phyloP scores from a whole-genome alignment of 1,140 invertebrate genomes.

The Cydia pomonella region DNA sequence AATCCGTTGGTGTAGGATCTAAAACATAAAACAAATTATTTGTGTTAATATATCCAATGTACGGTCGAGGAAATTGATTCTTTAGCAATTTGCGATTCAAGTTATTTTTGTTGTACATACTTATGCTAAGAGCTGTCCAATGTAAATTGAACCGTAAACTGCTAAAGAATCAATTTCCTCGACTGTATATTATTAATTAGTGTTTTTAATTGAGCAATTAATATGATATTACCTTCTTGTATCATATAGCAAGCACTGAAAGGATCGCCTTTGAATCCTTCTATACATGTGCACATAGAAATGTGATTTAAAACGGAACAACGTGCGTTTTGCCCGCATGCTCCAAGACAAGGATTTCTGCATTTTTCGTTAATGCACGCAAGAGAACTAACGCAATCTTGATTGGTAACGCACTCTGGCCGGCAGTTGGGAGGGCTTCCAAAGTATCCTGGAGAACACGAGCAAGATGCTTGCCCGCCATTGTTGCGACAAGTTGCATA shows the following conservation, averaged over 20 bases:
- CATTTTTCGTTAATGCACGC: constrained; percentile 85
- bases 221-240: constrained; percentile 74
- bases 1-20: constrained; percentile 72
- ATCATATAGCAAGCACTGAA: constrained; percentile 81
- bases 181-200: background rate
- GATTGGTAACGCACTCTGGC: constrained; percentile 85
- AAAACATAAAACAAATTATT: constrained; percentile 60
- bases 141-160: too few relatives aligned
- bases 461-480: constrained; percentile 82
- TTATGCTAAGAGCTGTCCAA: too few relatives aligned
- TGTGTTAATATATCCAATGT: background rate
- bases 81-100: too few relatives aligned
- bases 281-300: constrained; percentile 84
- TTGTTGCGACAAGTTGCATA: constrained; percentile 84
- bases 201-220: background rate
- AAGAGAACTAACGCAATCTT: constrained; percentile 83
- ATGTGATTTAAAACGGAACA: constrained; percentile 84
- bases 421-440: constrained; percentile 85
- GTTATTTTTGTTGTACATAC: too few relatives aligned
- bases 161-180: too few relatives aligned
- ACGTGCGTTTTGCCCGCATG: constrained; percentile 83
- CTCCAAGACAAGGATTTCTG: constrained; percentile 84
- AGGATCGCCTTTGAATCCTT: constrained; percentile 85
- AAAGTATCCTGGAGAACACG: constrained; percentile 82
- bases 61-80: too few relatives aligned